Conservation (phyloP, 2,113 vertebrate genomes). For the Lipophrys pholis region DNA sequence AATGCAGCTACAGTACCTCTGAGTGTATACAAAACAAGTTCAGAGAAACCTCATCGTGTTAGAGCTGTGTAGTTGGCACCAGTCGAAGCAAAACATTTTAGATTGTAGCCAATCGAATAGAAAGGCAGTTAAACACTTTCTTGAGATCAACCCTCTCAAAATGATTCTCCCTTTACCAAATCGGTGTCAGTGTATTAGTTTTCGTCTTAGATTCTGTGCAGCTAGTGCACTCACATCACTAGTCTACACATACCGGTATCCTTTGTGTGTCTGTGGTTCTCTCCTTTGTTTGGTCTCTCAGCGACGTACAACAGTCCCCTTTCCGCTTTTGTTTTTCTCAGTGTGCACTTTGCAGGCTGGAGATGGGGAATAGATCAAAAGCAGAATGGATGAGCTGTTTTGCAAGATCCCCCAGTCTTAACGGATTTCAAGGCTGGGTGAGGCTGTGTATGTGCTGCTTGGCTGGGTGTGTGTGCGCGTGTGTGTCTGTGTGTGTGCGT, state of each 20-base stretch:
- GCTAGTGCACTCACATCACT: conserved; percentile 33
- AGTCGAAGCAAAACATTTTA: conserved; percentile 3
- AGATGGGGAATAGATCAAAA: conserved; percentile 84
- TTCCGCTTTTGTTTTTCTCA: conserved; percentile 80
- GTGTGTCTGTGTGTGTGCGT: conserved; percentile 2
- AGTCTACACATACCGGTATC: conserved; percentile 43
- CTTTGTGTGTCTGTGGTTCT: conserved; percentile 48
- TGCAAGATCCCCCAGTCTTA: conserved; percentile 80
- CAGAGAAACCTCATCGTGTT: neutral
- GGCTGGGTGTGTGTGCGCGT: conserved; percentile 26
- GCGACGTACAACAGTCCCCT: conserved; percentile 74
- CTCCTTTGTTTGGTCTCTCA: conserved; percentile 76
- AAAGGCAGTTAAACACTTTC: conserved; percentile 12
- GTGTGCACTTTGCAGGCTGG: conserved; percentile 77
- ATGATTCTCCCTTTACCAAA: conserved; percentile 11
- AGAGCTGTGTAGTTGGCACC: neutral
- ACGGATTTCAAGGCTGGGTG: conserved; percentile 79
- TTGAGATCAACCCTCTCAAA: conserved; percentile 24
- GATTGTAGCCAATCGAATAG: conserved; percentile 28
- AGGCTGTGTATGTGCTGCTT: conserved; percentile 62
- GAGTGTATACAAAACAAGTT: neutral
- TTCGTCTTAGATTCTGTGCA: neutral
- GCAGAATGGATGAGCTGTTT: conserved; percentile 81
- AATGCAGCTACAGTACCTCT: neutral
- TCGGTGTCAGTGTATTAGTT: conserved; percentile 1